Conservation (phyloP, 2,113 vertebrate genomes). For the Parotia lawesii region DNA sequence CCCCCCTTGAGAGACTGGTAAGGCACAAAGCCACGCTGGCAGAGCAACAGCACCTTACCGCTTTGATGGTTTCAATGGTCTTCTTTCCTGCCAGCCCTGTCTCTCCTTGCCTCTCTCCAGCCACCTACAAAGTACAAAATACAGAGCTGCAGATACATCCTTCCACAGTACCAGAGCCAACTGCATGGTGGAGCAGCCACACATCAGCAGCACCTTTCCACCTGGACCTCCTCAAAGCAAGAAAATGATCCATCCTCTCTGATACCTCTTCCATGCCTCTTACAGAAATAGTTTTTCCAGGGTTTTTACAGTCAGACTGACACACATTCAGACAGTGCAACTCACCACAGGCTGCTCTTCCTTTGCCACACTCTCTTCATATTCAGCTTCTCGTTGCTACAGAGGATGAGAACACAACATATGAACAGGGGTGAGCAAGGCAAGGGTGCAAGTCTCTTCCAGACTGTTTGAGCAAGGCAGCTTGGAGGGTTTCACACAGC, state of each 20-base stretch:
- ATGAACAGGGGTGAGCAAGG: background rate
- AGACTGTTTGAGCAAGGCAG: background rate
- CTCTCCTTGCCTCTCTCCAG: slow-evolving; percentile 88
- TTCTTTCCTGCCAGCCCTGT: slow-evolving; percentile 88
- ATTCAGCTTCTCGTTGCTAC: slow-evolving; percentile 91
- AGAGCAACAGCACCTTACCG: slow-evolving; percentile 75
- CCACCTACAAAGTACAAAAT: slow-evolving; percentile 77
- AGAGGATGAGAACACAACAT: background rate
- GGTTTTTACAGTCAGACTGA: background rate
- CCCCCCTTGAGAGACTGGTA: fast-evolving
- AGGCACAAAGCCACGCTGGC: background rate
- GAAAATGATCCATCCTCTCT: background rate
- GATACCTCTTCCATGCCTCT: background rate
- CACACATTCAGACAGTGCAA: background rate
- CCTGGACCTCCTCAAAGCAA: background rate
- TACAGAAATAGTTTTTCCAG: background rate
- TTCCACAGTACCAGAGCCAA: background rate
- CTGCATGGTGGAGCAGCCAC: background rate
- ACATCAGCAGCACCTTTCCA: background rate
- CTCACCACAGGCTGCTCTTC: slow-evolving; percentile 89
- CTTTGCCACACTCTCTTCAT: slow-evolving; percentile 89
- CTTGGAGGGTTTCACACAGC: background rate
- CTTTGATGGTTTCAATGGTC: slow-evolving; percentile 93
- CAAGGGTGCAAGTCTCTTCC: background rate
- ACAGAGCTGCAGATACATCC: background rate